A percentile compares a stretch with the other conserved stretches of the same genome.
Conservation (phyloP, 2,113 vertebrate genomes). For the Lanius collurio region DNA sequence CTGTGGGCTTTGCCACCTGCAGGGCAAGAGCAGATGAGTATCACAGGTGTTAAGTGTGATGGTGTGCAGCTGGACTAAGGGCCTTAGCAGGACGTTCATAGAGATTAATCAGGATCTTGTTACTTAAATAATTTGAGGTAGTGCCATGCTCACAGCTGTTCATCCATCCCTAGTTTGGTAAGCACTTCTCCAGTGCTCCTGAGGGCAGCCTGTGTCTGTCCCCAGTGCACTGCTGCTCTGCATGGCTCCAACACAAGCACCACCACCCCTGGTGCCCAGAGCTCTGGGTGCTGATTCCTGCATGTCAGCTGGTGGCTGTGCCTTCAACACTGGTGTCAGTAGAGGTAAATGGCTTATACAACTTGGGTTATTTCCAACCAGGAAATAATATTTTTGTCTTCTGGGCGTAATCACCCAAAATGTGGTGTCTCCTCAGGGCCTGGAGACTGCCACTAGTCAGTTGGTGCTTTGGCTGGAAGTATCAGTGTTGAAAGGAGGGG, state of each 20-base stretch:
- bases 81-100: neutral
- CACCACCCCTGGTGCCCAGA: neutral
- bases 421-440: neutral
- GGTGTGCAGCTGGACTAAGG: neutral
- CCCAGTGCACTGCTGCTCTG: neutral
- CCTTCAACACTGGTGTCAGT: neutral
- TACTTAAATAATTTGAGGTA: neutral
- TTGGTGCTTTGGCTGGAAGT: neutral
- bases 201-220: neutral
- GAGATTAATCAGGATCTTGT: neutral
- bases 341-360: neutral
- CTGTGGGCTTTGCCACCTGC: neutral
- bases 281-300: neutral
- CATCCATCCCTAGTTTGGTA: neutral
- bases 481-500: neutral
- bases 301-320: neutral
- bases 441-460: neutral
- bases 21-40: neutral
- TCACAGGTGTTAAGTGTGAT: neutral
- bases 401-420: neutral
- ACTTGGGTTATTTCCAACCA: neutral
- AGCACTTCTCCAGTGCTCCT: neutral
- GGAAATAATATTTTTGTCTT: neutral
- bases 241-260: neutral
- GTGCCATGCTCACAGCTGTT: neutral